Conservation (phyloP, 2,113 vertebrate species). For the Vimba vimba region DNA sequence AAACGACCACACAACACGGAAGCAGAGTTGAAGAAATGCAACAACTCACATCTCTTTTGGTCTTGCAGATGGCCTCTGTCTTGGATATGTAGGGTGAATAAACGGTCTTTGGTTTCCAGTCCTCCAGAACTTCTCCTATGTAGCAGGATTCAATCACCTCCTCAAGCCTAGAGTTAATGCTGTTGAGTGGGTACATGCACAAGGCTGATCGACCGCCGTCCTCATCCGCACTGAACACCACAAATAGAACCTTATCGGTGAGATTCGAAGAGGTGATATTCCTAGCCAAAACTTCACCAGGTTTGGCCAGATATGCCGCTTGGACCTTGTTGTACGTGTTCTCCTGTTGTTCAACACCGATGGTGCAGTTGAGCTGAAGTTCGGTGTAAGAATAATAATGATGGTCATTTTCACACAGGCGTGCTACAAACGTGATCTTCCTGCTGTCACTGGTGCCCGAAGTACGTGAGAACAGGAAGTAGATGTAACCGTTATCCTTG, state of each 20-base stretch:
- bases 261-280: conserved; percentile 63
- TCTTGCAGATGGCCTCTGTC: conserved; percentile 17
- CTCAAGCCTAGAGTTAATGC: conserved; percentile 82
- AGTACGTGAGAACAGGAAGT: conserved; percentile 91
- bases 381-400: conserved; percentile 95
- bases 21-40: conserved; percentile 11
- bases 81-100: conserved; percentile 83
- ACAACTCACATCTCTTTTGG: not conserved
- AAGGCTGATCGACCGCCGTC: conserved; percentile 77
- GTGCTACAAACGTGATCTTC: conserved; percentile 86
- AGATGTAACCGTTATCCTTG: conserved; percentile 81
- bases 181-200: conserved; percentile 85
- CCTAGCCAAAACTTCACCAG: conserved; percentile 74
- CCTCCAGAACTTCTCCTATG: conserved; percentile 59
- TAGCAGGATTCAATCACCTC: conserved; percentile 84
- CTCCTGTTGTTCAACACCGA: not conserved
- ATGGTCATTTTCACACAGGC: conserved; percentile 86
- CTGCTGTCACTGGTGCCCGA: conserved; percentile 78
- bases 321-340: conserved; percentile 83
- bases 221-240: conserved; percentile 82
- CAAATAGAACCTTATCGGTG: conserved; percentile 80
- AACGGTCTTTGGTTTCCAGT: conserved; percentile 69
- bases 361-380: conserved; percentile 86
- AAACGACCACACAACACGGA: not conserved
- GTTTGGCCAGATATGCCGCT: conserved; percentile 78